phyloP scores from a whole-genome alignment of 2,888 invertebrate species.

The Notodonta dromedarius region DNA sequence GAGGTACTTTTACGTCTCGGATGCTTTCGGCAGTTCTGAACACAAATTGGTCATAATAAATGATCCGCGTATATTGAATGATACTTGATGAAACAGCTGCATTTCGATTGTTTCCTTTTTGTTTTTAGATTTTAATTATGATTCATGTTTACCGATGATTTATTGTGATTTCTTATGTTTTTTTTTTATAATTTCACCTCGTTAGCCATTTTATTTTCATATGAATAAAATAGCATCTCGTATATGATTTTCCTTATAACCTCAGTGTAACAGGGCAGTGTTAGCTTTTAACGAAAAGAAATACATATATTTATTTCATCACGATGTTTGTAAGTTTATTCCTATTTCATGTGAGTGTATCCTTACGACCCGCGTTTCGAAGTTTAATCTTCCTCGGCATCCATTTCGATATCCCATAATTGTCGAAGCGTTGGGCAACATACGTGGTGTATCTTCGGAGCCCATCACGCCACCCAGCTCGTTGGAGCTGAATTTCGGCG shows the following conservation, averaged over 20 bases:
- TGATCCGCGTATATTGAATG: slow-evolving; percentile 41
- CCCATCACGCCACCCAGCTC: slow-evolving; percentile 72
- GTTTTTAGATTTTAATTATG: slow-evolving; percentile 10
- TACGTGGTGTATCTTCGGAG: slow-evolving; percentile 48
- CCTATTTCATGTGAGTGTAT: neutral
- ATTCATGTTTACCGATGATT: slow-evolving; percentile 29
- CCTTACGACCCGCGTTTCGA: neutral
- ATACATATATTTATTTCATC: neutral
- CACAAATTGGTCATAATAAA: slow-evolving; percentile 46
- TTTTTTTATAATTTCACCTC: slow-evolving; percentile 10
- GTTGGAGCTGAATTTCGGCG: slow-evolving; percentile 63
- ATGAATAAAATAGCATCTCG: neutral
- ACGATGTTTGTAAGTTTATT: neutral
- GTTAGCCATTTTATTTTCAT: slow-evolving; percentile 17
- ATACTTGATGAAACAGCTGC: slow-evolving; percentile 27
- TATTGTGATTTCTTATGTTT: slow-evolving; percentile 34
- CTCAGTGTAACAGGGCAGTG: neutral
- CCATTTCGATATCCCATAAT: slow-evolving; percentile 31
- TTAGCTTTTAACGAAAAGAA: neutral
- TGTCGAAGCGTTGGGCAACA: slow-evolving; percentile 40
- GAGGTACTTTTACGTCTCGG: slow-evolving; percentile 46
- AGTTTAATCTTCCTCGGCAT: neutral
- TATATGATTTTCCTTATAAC: neutral
- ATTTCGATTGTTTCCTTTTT: slow-evolving; percentile 14
- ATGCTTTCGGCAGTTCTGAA: slow-evolving; percentile 35